These are phyloP conservation scores for Cephalopachus bancanus DNA, from an alignment of 2,797 vertebrate genomes.

Conservation along the genomic window DNA sequence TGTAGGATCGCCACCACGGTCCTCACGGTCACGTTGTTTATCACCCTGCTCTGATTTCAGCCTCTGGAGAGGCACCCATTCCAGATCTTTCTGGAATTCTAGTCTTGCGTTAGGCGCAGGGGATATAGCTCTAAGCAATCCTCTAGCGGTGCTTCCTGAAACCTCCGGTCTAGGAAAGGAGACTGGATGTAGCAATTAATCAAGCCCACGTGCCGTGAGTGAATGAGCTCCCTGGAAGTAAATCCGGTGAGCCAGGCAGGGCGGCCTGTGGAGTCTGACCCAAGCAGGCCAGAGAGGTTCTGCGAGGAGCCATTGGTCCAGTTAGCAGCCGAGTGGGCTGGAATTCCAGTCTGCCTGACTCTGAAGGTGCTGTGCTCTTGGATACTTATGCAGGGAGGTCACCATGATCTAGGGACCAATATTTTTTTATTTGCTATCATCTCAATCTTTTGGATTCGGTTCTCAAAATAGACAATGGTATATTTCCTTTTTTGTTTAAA, in stretches of 20 bases:
- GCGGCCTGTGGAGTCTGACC: accelerated
- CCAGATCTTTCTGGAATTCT: neutral
- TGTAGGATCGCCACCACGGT: accelerated
- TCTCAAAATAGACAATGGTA: neutral
- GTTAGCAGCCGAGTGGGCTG: neutral
- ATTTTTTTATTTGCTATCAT: neutral
- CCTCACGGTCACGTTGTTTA: neutral
- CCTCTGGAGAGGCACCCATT: neutral
- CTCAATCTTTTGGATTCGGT: neutral
- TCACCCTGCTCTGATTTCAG: neutral
- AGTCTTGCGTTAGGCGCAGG: neutral
- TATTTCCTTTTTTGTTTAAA: neutral
- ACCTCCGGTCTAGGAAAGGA: neutral
- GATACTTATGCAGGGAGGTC: neutral
- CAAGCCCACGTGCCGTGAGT: accelerated
- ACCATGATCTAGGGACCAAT: accelerated
- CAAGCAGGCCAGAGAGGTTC: neutral
- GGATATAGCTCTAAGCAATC: neutral
- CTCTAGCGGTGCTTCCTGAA: neutral
- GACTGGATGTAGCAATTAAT: too few species aligned
- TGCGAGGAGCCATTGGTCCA: neutral
- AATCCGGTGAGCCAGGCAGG: too few species aligned
- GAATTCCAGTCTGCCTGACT: neutral
- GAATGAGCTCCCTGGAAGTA: accelerated
- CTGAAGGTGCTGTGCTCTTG: neutral